Conservation (phyloP, 2,113 vertebrate genomes). For the Acanthisitta chloris region DNA sequence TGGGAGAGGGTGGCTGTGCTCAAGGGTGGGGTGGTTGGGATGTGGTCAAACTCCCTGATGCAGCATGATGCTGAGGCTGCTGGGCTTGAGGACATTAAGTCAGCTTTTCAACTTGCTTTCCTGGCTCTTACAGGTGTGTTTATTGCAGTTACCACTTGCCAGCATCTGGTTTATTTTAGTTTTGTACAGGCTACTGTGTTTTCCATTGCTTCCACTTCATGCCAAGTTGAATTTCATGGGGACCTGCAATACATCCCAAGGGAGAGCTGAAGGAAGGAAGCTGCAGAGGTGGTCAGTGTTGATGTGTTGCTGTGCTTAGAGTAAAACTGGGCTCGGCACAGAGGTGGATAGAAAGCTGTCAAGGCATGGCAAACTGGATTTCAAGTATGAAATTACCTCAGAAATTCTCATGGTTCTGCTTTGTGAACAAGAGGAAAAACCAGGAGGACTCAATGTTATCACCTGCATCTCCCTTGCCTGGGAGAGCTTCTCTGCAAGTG, state of each 20-base stretch:
- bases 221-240: background rate
- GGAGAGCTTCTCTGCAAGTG: background rate
- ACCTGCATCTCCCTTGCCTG: background rate
- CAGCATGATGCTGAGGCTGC: background rate
- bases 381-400: constrained; percentile 20
- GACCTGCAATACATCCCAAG: background rate
- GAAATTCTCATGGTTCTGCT: background rate
- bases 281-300: background rate
- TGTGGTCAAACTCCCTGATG: background rate
- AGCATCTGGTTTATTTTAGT: background rate
- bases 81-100: background rate
- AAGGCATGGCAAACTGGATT: background rate
- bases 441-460: background rate
- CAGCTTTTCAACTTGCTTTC: background rate
- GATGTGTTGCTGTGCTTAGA: background rate
- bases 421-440: background rate
- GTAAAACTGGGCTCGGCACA: background rate
- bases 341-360: background rate
- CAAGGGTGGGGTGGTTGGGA: background rate
- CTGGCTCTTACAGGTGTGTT: background rate
- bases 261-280: background rate
- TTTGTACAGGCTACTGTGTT: background rate
- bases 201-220: background rate
- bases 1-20: fast-evolving
- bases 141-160: background rate